A percentile compares a stretch with the other conserved stretches of the same genome.
phyloP scores from a whole-genome alignment of 2,888 invertebrate genomes.

The Tineola bisselliella region DNA sequence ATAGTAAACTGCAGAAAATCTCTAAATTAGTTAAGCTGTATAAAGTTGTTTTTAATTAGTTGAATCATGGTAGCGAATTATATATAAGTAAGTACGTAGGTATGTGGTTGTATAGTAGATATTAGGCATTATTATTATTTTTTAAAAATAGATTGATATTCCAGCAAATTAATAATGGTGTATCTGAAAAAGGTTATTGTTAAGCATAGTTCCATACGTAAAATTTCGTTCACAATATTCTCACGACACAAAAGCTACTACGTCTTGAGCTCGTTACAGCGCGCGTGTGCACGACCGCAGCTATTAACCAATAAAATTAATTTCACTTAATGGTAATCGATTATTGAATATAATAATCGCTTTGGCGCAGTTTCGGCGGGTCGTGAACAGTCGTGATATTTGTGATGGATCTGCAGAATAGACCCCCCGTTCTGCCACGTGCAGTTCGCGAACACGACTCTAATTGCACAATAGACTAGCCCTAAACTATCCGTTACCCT shows the following conservation, averaged over 20 bases:
- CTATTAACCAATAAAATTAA: conserved; percentile 64
- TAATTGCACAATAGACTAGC: conserved; percentile 22
- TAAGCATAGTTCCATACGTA: neutral
- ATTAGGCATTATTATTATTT: too few relatives aligned
- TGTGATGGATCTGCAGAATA: conserved; percentile 42
- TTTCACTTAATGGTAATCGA: conserved; percentile 64
- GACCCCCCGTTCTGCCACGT: conserved; percentile 46
- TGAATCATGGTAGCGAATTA: too few relatives aligned
- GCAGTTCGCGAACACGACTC: conserved; percentile 40
- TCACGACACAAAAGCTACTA: conserved; percentile 4
- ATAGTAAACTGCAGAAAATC: too few relatives aligned
- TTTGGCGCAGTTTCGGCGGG: conserved; percentile 46
- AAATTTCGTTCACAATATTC: conserved; percentile 4
- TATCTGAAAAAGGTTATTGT: neutral
- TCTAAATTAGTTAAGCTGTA: too few relatives aligned
- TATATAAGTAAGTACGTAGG: too few relatives aligned
- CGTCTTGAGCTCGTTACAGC: conserved; percentile 30
- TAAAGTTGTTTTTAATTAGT: too few relatives aligned
- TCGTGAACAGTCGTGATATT: conserved; percentile 23
- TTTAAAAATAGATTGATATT: too few relatives aligned
- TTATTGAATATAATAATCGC: conserved; percentile 57
- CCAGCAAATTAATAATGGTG: too few relatives aligned
- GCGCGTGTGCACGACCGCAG: conserved; percentile 52
- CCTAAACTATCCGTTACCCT: neutral
- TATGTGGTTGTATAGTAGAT: too few relatives aligned